Evolutionary conservation across 2,888 invertebrate genomes (phyloP), one percentile per base, ranked within the genome.

Genomic region (Sacculina carcini): DNA sequence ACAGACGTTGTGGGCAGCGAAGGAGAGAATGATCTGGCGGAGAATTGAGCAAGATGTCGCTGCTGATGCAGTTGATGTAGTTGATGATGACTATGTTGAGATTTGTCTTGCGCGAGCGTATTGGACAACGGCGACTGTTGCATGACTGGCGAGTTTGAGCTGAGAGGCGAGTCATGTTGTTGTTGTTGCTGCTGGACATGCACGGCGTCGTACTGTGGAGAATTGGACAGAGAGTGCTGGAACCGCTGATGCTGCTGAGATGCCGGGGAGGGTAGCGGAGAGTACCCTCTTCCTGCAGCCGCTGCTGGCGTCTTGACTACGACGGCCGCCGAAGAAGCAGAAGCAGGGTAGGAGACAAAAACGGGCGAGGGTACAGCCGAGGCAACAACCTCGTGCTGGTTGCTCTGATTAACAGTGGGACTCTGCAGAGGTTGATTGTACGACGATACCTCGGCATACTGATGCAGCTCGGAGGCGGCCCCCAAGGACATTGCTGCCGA

Each of bases 371-470:
- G 44, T 19, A 29, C 28, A 7, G 44, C 26, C 28, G 44, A 10
- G 9, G 42, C 16, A 16, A 26, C 44, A 16, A 44, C 12, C 44
- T 26, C 44, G 28, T 44, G 28, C 44, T 44, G 44, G 44, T 44
- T 44, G 44, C 44, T 44, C 44, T 44, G 44, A 29, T 44, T 44
- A 9, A 44, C 44, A 10, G 44, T 44, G 16, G 44, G 44, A 16
- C 44, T 44, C 44, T 44, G 44, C 28, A 44, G 44, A n/a, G 44
- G 44, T 14, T 28, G 28, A 29, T 44, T 44, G 44, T 44, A 44
- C n/a, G 44, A 44, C 28, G 28, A 28, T 9, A 44, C 44, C 44
- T 44, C 44, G 3, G 28, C n/a, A 19, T 28, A 44, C 44, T 44
- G 44, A 26, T 44, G 44, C 28, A 44, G 44, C 6, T 28, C 44